These are phyloP conservation scores for Thaumatotibia leucotreta DNA, from an alignment of 1,140 invertebrate species.

Conservation along the genomic window DNA sequence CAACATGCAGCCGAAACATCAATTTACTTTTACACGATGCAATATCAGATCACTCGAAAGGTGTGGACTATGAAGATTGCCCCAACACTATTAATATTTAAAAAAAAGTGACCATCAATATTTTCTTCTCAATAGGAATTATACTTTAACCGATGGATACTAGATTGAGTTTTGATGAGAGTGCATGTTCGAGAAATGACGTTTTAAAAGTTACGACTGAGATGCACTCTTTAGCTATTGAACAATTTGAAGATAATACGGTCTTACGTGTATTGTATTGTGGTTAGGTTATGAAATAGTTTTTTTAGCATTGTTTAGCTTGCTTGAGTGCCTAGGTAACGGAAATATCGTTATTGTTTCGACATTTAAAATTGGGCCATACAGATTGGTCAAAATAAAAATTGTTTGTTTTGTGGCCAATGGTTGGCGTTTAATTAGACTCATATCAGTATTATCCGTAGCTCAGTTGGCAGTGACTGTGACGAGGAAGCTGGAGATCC, in stretches of 20 bases:
- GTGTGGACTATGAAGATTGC: neutral
- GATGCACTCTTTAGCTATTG: neutral
- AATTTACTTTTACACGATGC: neutral
- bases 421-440: too few relatives aligned
- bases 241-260: neutral
- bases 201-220: neutral
- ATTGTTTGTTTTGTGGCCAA: too few relatives aligned
- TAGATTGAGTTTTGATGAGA: neutral
- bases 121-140: neutral
- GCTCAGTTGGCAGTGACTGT: too few relatives aligned
- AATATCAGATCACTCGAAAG: neutral
- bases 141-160: neutral
- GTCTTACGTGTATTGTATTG: neutral
- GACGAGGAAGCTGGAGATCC: too few relatives aligned
- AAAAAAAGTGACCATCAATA: neutral
- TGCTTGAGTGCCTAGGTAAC: neutral
- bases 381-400: neutral
- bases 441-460: too few relatives aligned
- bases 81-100: neutral
- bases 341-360: neutral
- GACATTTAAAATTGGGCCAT: too few relatives aligned
- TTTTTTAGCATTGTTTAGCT: neutral
- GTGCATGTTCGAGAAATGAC: neutral
- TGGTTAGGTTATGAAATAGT: neutral
- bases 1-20: neutral